Percentiles rank a stretch among this genome's conserved stretches.
Conservation (phyloP, 2,113 vertebrate species). For the Labrus mixtus region DNA sequence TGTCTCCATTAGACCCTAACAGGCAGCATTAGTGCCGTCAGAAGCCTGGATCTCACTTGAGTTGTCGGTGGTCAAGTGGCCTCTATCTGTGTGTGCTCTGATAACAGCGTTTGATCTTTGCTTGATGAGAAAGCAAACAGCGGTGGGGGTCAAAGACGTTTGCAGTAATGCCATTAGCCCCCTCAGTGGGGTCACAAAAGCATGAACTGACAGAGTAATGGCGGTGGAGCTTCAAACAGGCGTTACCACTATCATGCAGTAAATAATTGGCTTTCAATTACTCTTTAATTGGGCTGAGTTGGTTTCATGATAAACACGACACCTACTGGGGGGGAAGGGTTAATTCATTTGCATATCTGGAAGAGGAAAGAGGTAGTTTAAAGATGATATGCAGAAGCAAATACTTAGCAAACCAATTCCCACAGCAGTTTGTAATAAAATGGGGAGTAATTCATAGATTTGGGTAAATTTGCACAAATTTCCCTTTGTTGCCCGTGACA, state of each 20-base stretch:
- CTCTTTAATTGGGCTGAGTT: slow-evolving; percentile 24
- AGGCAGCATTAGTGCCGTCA: slow-evolving; percentile 7
- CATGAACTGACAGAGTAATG: slow-evolving; percentile 27
- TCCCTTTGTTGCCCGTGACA: too few species aligned
- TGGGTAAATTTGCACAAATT: too few species aligned
- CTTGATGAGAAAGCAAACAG: slow-evolving; percentile 61
- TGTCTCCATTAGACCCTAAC: slow-evolving; percentile 18
- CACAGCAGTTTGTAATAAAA: too few species aligned
- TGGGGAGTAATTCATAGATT: too few species aligned
- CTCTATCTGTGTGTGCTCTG: slow-evolving; percentile 42
- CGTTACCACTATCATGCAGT: slow-evolving; percentile 37
- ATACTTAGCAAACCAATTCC: too few species aligned
- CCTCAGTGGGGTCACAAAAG: slow-evolving; percentile 49
- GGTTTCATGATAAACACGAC: slow-evolving; percentile 23
- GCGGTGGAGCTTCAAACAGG: slow-evolving; percentile 30
- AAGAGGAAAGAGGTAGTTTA: too few species aligned
- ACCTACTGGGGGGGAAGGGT: neutral
- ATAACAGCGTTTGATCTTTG: slow-evolving; percentile 70
- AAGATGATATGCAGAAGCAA: too few species aligned
- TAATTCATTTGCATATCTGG: too few species aligned
- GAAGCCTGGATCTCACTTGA: slow-evolving; percentile 37
- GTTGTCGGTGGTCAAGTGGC: slow-evolving; percentile 41
- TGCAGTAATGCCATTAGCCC: slow-evolving; percentile 63
- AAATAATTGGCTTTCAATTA: slow-evolving; percentile 59
- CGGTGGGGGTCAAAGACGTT: slow-evolving; percentile 47